Evolutionary conservation across 2,113 vertebrate species (phyloP).

Genomic region (Sturnira hondurensis): DNA sequence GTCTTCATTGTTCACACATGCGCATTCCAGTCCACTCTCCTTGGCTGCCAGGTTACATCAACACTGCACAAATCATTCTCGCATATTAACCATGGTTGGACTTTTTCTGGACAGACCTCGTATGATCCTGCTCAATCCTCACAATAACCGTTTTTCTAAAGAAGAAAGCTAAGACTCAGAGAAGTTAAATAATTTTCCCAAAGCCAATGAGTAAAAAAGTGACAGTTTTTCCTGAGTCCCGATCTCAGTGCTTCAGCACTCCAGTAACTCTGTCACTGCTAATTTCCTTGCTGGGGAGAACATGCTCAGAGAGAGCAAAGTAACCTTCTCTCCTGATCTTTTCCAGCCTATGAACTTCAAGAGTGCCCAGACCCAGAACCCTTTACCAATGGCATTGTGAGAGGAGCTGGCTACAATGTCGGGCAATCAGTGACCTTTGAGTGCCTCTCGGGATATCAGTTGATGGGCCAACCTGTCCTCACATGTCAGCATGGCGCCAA

Average conservation of each 20-base stretch:
- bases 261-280: rapidly evolving
- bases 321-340: neutral
- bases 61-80: too few species aligned
- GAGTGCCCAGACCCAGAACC: slow-evolving; percentile 96
- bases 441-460: slow-evolving; percentile 93
- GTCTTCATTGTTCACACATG: too few species aligned
- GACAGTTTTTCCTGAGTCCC: neutral
- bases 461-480: slow-evolving; percentile 92
- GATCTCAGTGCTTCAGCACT: neutral
- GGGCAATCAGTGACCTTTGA: slow-evolving; percentile 98
- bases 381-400: slow-evolving; percentile 91
- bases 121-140: neutral
- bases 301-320: neutral
- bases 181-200: neutral
- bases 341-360: slow-evolving; percentile 94
- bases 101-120: too few species aligned
- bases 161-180: neutral
- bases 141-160: neutral
- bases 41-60: too few species aligned
- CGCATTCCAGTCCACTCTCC: too few species aligned
- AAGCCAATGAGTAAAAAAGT: neutral
- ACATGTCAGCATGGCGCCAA: slow-evolving; percentile 97
- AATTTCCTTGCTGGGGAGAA: neutral
- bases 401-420: slow-evolving; percentile 96
- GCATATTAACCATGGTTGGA: too few species aligned